A percentile compares a stretch with the other conserved stretches of the same genome.
These are phyloP conservation scores for Brienomyrus brachyistius DNA, from an alignment of 2,113 vertebrate species.

Conservation along the genomic window DNA sequence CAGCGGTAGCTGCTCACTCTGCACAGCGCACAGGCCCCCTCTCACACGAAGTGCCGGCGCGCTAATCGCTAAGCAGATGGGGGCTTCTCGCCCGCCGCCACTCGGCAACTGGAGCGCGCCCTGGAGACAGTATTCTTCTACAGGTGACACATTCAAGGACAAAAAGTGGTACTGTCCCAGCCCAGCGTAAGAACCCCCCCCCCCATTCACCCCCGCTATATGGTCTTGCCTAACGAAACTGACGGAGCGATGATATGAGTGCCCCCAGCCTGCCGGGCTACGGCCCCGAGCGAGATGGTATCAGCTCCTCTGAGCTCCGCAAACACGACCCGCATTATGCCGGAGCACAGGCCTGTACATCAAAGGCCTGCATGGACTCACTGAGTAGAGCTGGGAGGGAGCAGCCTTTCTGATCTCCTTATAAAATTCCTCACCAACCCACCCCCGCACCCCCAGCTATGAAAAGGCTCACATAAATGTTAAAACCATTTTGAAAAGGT, in stretches of 20 bases:
- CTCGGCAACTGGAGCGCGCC: background rate
- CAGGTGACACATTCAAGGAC: background rate
- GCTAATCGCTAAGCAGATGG: slow-evolving; percentile 4
- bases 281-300: background rate
- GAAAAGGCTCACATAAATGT: slow-evolving; percentile 21
- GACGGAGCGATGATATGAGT: background rate
- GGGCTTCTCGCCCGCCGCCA: background rate
- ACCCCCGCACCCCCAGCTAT: background rate
- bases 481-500: slow-evolving; percentile 19
- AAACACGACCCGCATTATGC: slow-evolving; percentile 34
- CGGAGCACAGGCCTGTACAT: slow-evolving; percentile 39
- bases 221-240: background rate
- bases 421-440: slow-evolving; percentile 35
- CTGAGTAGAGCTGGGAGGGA: slow-evolving; percentile 48
- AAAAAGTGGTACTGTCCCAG: background rate
- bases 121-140: background rate
- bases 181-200: background rate
- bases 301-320: background rate
- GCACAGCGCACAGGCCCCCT: background rate
- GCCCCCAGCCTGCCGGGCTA: background rate
- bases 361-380: slow-evolving; percentile 53
- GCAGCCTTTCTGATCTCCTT: slow-evolving; percentile 41
- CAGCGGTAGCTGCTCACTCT: slow-evolving; percentile 42
- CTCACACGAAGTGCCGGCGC: slow-evolving; percentile 1
- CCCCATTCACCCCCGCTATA: background rate